A percentile compares a stretch with the other conserved stretches of the same genome.
These are phyloP conservation scores for Paratrypauchen microcephalus DNA, from an alignment of 2,797 vertebrate species.

Conservation along the genomic window DNA sequence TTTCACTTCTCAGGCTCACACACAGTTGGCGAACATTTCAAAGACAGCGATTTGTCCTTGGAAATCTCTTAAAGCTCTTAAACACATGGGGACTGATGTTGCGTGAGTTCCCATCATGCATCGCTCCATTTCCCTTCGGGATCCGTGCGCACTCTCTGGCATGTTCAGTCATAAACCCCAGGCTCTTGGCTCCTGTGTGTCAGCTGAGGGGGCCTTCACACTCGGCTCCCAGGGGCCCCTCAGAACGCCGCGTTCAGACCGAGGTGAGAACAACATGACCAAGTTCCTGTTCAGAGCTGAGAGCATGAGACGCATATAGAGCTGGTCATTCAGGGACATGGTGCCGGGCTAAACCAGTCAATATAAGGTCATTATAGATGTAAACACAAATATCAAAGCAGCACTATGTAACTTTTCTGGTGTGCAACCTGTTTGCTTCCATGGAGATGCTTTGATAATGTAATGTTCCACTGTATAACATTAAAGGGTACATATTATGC, in stretches of 20 bases:
- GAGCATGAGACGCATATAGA: neutral
- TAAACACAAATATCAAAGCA: too few species aligned
- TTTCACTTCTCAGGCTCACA: neutral
- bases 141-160: neutral
- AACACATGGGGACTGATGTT: neutral
- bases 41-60: neutral
- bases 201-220: constrained; percentile 11
- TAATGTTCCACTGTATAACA: too few species aligned
- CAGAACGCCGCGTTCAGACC: constrained; percentile 21
- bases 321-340: neutral
- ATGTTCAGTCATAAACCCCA: constrained; percentile 8
- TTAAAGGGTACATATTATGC: too few species aligned
- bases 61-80: neutral
- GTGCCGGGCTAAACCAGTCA: neutral
- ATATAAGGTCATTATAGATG: neutral
- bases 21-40: neutral
- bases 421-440: too few species aligned
- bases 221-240: neutral
- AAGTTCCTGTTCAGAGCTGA: constrained; percentile 27
- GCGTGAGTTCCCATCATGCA: neutral
- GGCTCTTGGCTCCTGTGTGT: neutral
- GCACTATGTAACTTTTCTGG: too few species aligned
- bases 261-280: constrained; percentile 38
- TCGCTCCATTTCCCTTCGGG: constrained; percentile 1
- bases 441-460: too few species aligned